Conservation (phyloP, 2,888 invertebrate species). For the Eucriotettix oculatus region DNA sequence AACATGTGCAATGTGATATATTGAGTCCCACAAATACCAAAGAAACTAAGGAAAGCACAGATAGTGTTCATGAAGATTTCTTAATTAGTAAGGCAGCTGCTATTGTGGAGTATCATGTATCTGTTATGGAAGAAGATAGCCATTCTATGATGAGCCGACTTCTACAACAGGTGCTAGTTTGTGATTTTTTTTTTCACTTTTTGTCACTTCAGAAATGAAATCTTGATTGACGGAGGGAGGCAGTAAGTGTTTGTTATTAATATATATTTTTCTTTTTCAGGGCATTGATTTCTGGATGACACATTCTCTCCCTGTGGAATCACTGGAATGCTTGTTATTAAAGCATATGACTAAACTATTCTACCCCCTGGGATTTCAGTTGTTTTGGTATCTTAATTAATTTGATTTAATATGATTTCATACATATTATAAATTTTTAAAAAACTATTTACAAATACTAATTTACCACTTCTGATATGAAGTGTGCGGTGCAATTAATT, state of each 20-base stretch:
- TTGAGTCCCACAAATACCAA: too few species aligned
- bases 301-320: constrained; percentile 28
- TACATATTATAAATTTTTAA: too few species aligned
- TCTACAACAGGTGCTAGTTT: constrained; percentile 11
- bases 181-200: not conserved
- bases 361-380: constrained; percentile 13
- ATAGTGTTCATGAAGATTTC: not conserved
- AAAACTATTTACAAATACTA: too few species aligned
- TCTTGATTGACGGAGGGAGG: not conserved
- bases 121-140: constrained; percentile 13
- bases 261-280: constrained; percentile 7
- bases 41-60: not conserved
- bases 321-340: constrained; percentile 35
- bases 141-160: constrained; percentile 12
- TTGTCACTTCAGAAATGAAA: not conserved
- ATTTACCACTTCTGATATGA: too few species aligned
- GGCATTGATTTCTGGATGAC: constrained; percentile 28
- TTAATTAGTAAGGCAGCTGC: constrained; percentile 6
- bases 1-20: too few species aligned
- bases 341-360: constrained; percentile 33
- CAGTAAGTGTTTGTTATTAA: not conserved
- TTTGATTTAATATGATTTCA: too few species aligned
- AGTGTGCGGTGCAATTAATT: too few species aligned
- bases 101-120: constrained; percentile 13
- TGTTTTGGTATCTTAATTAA: constrained; percentile 11